Conservation (phyloP, 2,113 vertebrate species). For the Dipodomys stephensi region DNA sequence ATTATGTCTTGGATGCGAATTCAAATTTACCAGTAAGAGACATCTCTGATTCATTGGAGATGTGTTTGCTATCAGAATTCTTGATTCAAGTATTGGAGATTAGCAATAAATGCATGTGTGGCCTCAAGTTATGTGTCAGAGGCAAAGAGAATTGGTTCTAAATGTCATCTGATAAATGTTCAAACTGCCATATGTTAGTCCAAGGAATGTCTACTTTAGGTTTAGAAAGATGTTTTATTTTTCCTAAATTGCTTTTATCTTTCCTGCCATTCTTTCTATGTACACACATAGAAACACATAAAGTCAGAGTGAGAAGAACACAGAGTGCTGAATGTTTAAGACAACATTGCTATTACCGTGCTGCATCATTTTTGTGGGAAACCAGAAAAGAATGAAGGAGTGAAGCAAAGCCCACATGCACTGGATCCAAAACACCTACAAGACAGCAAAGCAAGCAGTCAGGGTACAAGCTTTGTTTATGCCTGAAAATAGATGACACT, state of each 20-base stretch:
- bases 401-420: constrained; percentile 97
- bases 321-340: constrained; percentile 62
- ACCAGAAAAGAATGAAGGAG: constrained; percentile 98
- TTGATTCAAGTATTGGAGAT: not conserved
- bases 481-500: not conserved
- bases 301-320: not conserved
- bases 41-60: not conserved
- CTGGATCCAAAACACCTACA: constrained; percentile 97
- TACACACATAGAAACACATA: not conserved
- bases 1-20: not conserved
- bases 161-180: not conserved
- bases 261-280: not conserved
- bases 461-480: not conserved
- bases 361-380: constrained; percentile 95
- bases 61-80: not conserved
- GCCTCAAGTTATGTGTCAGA: not conserved
- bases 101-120: not conserved
- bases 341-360: constrained; percentile 90
- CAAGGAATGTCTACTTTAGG: not conserved
- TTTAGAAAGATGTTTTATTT: not conserved
- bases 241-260: not conserved
- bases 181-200: not conserved
- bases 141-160: not conserved
- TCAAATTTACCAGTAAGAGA: not conserved
- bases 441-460: constrained; percentile 84